Evolutionary conservation across 64 coral and sea anemone genomes (phyloP), one percentile per base, ranked within the genome.

Genomic region (Dendronephthya gigantea): DNA sequence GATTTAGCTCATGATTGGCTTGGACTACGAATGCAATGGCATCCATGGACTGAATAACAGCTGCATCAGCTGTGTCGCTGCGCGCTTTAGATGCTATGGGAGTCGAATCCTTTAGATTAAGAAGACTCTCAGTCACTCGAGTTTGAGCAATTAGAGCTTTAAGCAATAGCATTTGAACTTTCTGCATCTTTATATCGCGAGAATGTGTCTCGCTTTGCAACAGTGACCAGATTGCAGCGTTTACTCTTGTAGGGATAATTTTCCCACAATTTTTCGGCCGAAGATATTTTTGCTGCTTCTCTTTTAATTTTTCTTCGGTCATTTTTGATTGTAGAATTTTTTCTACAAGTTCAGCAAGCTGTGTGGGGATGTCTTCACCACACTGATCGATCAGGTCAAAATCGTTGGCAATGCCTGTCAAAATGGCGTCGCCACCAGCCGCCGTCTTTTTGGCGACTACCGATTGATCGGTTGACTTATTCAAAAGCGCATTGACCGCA

Each of bases 201-300:
- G 72, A 79, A 28, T 33, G 72, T 15, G 72, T 79, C 4, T 79
- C 30, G 0, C 19, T 1, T 34, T 79, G 30, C 36, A 79, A 79
- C 8, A 14, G 72, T 11, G 29, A 14, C 72, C 72, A 79, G 22
- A 79, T 79, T 15, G 30, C 72, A 9, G 72, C 36, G 72, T 79
- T 34, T 10, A 79, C 72, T 39, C 72, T 12, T 19, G 72, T 79
- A 19, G 29, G 72, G 13, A 79, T 39, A 29, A 79, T 33, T 16
- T 12, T 39, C 31, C 13, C 36, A 39, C 72, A 79, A 29, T 79
- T 79, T 79, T 34, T 79, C 29, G 72, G 72, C 0, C 36, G 28
- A 12, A 79, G 72, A 35, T 79, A 79, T 8, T 36, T 34, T 17
- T 79, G 15, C 72, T 79, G 72, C 72, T 79, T 79, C 72, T 79